These are phyloP conservation scores for Typhlichthys subterraneus DNA, from an alignment of 2,797 vertebrate genomes.

Conservation along the genomic window DNA sequence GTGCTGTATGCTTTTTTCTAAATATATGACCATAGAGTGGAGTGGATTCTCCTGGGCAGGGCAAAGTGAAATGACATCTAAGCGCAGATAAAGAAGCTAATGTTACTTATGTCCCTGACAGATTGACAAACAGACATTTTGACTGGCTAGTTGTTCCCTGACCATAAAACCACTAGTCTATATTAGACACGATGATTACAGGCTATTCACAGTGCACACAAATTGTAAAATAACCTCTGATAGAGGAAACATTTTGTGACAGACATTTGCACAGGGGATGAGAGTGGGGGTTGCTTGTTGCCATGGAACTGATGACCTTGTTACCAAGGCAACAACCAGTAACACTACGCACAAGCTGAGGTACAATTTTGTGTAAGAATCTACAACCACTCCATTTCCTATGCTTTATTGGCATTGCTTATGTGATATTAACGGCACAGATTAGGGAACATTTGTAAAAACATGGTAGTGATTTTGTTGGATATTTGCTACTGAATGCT, in stretches of 20 bases:
- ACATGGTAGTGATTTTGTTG: background rate
- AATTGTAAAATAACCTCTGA: background rate
- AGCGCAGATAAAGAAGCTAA: background rate
- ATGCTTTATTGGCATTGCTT: background rate
- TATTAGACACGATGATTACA: background rate
- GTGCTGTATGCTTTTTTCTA: no score
- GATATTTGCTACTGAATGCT: background rate
- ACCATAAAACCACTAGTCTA: background rate
- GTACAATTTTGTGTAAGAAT: conserved; percentile 28
- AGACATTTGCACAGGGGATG: conserved; percentile 27
- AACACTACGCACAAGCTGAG: conserved; percentile 39
- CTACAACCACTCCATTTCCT: conserved; percentile 2
- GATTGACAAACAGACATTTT: background rate
- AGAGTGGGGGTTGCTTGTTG: conserved; percentile 61
- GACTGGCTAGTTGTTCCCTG: background rate
- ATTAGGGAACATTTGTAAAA: background rate
- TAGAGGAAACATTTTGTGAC: conserved; percentile 29
- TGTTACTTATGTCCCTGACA: background rate
- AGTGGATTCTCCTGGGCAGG: no score
- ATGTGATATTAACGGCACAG: background rate
- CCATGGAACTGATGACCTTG: conserved; percentile 73
- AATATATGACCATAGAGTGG: no score
- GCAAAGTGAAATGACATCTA: background rate
- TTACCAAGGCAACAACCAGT: conserved; percentile 71
- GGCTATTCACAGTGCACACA: background rate